phyloP scores from a whole-genome alignment of 2,797 vertebrate genomes.

The Sciurus carolinensis region DNA sequence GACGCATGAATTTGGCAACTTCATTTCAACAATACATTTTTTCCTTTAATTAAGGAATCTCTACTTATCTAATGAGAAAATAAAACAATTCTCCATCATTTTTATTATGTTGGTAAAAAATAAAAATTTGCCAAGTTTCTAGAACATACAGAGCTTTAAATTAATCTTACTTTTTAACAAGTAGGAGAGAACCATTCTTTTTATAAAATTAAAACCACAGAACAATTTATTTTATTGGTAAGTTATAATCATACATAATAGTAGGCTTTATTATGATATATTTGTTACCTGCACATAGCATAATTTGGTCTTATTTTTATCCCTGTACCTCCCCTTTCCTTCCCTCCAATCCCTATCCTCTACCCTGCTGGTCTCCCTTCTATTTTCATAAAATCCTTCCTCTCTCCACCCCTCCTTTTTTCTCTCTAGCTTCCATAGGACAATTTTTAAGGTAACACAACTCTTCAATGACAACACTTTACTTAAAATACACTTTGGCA shows the following conservation, averaged over 20 bases:
- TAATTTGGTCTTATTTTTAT: too few relatives aligned
- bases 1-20: background rate
- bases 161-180: conserved; percentile 39
- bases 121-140: background rate
- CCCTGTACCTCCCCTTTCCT: too few relatives aligned
- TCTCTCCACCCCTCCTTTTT: too few relatives aligned
- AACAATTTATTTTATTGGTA: background rate
- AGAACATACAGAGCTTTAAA: background rate
- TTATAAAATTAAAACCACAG: background rate
- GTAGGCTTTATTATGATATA: too few relatives aligned
- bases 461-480: background rate
- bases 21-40: background rate
- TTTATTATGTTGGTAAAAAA: background rate
- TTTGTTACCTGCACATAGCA: too few relatives aligned
- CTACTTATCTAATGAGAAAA: background rate
- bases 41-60: background rate
- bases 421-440: background rate
- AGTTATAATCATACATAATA: too few relatives aligned
- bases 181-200: background rate
- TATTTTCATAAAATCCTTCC: too few relatives aligned
- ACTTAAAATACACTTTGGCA: background rate
- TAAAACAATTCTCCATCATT: background rate
- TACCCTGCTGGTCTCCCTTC: too few relatives aligned
- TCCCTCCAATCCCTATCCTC: too few relatives aligned
- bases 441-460: background rate